Evolutionary conservation across 2,888 invertebrate species (phyloP).

Genomic region (Helobdella robusta): DNA sequence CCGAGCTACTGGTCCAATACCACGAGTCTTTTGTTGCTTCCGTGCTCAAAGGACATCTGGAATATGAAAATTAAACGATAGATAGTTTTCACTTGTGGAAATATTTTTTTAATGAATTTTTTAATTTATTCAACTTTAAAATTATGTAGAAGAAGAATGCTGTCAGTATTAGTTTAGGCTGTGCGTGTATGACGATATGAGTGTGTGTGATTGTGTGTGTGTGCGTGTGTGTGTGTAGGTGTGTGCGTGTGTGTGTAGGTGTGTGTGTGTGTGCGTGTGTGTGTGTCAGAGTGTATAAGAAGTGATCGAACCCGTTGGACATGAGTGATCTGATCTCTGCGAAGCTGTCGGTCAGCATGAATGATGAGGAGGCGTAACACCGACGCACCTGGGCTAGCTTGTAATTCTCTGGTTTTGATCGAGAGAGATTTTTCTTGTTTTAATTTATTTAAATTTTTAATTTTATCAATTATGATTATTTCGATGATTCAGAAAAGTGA

Average conservation of each 20-base stretch:
- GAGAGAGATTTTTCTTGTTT: background rate
- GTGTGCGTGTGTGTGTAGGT: too few species aligned
- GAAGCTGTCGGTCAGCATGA: constrained; percentile 25
- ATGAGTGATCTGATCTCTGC: constrained; percentile 28
- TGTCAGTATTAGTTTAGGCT: too few species aligned
- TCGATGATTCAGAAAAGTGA: too few species aligned
- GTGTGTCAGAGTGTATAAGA: background rate
- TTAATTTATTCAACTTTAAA: too few species aligned
- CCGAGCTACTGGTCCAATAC: constrained; percentile 17
- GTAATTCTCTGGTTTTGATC: constrained; percentile 25
- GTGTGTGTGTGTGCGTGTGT: too few species aligned
- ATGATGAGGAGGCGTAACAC: constrained; percentile 27
- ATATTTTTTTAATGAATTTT: too few species aligned
- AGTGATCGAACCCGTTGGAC: constrained; percentile 19
- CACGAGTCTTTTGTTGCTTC: constrained; percentile 17
- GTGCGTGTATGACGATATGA: too few species aligned
- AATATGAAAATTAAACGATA: background rate
- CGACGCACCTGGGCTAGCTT: constrained; percentile 17
- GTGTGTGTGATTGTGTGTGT: too few species aligned
- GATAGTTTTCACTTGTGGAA: too few species aligned
- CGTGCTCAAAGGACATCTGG: constrained; percentile 22
- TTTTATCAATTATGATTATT: too few species aligned
- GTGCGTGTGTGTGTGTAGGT: too few species aligned
- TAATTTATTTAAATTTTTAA: background rate
- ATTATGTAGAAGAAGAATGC: too few species aligned